These are phyloP conservation scores for Aspidapion aeneum DNA, from an alignment of 2,888 invertebrate genomes.

Conservation along the genomic window DNA sequence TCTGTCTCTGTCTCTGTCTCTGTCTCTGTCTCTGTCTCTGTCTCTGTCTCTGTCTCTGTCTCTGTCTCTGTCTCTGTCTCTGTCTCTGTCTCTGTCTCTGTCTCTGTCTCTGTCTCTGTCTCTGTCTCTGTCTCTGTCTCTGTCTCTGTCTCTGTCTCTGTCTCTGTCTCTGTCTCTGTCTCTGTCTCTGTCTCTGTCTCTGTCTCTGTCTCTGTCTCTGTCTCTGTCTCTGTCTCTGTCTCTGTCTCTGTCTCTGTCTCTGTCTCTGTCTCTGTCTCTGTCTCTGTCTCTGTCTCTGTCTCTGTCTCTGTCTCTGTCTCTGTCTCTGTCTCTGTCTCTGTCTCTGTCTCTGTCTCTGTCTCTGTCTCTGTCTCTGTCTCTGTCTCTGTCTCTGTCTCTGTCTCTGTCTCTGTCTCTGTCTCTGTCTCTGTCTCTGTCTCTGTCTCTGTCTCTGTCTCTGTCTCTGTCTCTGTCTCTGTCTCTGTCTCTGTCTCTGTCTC, in stretches of 20 bases:
- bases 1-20: conserved; percentile 7
- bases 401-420: conserved; percentile 8
- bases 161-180: conserved; percentile 8
- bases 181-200: conserved; percentile 6
- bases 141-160: conserved; percentile 3
- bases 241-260: conserved; percentile 6
- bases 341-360: conserved; percentile 7
- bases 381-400: conserved; percentile 6
- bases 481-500: conserved; percentile 7
- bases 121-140: conserved; percentile 7
- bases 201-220: conserved; percentile 5
- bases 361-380: conserved; percentile 7
- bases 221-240: conserved; percentile 8
- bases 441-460: conserved; percentile 5
- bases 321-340: conserved; percentile 5
- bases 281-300: conserved; percentile 8
- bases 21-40: conserved; percentile 5
- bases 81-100: conserved; percentile 5
- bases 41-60: conserved; percentile 8
- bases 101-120: conserved; percentile 8
- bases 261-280: conserved; percentile 5
- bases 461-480: conserved; percentile 8
- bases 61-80: conserved; percentile 7
- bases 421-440: conserved; percentile 7
- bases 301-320: conserved; percentile 7